Base-by-base conservation (phyloP, 2,888 invertebrate genomes). In the Autographa gamma region DNA sequence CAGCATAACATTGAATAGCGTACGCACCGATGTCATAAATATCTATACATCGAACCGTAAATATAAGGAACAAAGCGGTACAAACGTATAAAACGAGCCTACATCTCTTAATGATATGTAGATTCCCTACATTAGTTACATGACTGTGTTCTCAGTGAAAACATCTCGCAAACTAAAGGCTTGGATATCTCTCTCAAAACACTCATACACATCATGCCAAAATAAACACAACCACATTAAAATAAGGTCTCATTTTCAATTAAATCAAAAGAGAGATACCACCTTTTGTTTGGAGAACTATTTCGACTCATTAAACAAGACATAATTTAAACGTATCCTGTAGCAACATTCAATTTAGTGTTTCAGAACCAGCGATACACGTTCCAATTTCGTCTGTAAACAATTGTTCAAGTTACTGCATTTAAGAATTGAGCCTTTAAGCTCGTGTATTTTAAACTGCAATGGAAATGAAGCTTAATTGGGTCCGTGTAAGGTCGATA, bases 51-150 rank as follows among this genome's bases (percentile, higher is more conserved):
- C 88, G 86, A 91, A 88, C 89, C 92, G 92, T 95, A 94, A 95
- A 95, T 95, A 93, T 93, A 93, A 87, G 85, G 88, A 92, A 95
- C 95, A 95, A 95, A 95, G 93, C 93, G 92, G 88, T 94, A 95
- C 95, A 95, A 93, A 94, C 95, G 94, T 94, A 93, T 88, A 93
- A 90, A 91, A 90, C 90, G 92, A 90, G 89, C 88, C 93, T 90
- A 95, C 95, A 95, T 95, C 94, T 94, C 93, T 95, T 95, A 95
- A 95, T 95, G 95, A 95, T 95, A 95, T 95, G 95, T 95, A 95
- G 95, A 95, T 95, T 94, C 95, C 82, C 90, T 90, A 93, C 94
- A 95, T 95, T 95, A 95, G 94, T 93, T 94, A 95, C 95, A 95
- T 94, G 95, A 89, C 94, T 94, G 91, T 95, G 95, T 95, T 95